Conservation (phyloP, 2,797 vertebrate genomes). For the Acridotheres tristis region DNA sequence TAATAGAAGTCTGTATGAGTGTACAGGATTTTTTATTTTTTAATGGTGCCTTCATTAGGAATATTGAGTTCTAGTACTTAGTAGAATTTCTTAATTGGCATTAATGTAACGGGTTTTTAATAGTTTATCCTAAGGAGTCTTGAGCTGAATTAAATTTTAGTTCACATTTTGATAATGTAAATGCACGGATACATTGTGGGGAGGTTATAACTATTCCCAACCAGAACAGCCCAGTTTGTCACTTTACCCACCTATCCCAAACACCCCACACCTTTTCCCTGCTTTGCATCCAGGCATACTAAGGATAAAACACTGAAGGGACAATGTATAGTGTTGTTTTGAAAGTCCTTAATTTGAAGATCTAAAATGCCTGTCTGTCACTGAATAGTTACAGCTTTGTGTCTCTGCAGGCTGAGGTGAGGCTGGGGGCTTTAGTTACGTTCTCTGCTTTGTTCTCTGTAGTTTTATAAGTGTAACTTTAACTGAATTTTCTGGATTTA, state of each 20-base stretch:
- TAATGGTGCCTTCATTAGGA: not conserved
- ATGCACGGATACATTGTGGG: not conserved
- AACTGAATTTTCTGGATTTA: not conserved
- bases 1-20: not conserved
- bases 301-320: not conserved
- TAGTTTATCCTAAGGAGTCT: not conserved
- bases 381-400: not conserved
- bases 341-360: not conserved
- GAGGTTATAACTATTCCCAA: not conserved
- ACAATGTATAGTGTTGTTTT: not conserved
- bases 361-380: not conserved
- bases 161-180: not conserved
- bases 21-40: fast-evolving
- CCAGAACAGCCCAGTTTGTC: not conserved
- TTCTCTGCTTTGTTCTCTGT: not conserved
- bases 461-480: not conserved
- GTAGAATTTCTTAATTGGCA: not conserved
- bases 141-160: not conserved
- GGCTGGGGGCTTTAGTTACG: not conserved
- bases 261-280: not conserved
- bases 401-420: not conserved
- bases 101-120: not conserved
- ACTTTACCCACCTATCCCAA: not conserved
- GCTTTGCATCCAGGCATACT: not conserved
- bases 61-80: not conserved